These are phyloP conservation scores for Salminus brasiliensis DNA, from an alignment of 2,113 vertebrate genomes.

Conservation along the genomic window DNA sequence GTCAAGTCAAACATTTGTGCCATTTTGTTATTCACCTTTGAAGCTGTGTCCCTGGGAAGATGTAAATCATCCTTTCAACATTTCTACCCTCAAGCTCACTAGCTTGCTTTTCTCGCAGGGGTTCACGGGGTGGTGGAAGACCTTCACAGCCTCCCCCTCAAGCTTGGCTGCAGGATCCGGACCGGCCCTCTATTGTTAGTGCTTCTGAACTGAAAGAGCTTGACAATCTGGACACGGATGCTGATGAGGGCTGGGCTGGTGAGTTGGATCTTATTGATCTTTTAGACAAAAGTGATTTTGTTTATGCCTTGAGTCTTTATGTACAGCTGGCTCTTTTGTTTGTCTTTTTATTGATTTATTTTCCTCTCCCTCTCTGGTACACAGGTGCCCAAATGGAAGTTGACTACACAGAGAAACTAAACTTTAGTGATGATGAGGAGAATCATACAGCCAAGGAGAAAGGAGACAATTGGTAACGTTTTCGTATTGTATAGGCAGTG, in stretches of 20 bases:
- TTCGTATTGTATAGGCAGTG: neutral
- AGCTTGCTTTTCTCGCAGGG: slow-evolving; percentile 65
- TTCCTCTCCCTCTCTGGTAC: neutral
- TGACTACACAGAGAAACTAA: slow-evolving; percentile 97
- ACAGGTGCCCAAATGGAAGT: slow-evolving; percentile 98
- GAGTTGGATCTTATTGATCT: slow-evolving; percentile 46
- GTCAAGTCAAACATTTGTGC: neutral
- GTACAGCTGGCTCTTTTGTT: neutral
- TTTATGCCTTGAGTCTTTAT: neutral
- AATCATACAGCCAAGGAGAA: slow-evolving; percentile 90
- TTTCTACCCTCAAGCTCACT: neutral
- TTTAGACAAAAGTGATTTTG: neutral
- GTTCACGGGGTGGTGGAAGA: slow-evolving; percentile 75
- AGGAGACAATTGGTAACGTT: slow-evolving; percentile 80
- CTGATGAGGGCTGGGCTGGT: slow-evolving; percentile 99
- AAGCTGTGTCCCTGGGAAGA: neutral
- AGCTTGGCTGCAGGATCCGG: slow-evolving; percentile 86
- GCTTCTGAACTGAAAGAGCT: slow-evolving; percentile 95
- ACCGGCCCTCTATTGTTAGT: slow-evolving; percentile 94
- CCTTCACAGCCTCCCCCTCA: slow-evolving; percentile 76
- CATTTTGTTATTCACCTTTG: neutral
- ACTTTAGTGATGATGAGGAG: slow-evolving; percentile 98
- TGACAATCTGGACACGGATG: slow-evolving; percentile 94
- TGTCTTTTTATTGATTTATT: no score
- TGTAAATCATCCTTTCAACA: neutral